Evolutionary conservation across 92 coral and sea anemone genomes (phyloP), one percentile per base, ranked within the genome.

Genomic region (Isaurus tuberculatus): DNA sequence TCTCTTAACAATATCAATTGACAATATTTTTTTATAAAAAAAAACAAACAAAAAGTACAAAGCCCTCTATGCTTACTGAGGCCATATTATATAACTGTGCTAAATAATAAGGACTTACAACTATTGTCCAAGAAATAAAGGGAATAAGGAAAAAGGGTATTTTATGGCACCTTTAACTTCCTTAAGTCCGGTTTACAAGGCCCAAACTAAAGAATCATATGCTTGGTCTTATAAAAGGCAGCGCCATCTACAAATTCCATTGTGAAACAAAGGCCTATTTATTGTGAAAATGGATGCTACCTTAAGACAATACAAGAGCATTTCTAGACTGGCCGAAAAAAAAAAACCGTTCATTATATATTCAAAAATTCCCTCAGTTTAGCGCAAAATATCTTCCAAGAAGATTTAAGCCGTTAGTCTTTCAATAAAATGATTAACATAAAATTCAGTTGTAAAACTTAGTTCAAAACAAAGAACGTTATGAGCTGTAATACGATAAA

Each of bases 401-500:
- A 19, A 15, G 5, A 17, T 42, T 44, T 22, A 26, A 72, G 1
- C 17, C 4, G 25, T 22, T 10, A 14, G 10, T 29, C 78, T 14
- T 34, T 13, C 33, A 20, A 22, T 43, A 44, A 29, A 5, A 7
- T 30, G 25, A 17, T 31, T 11, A 5, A 8, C 17, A n/a, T n/a
- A 46, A 55, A 20, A 26, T 25, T 72, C 4, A 46, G 8, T 15
- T 4, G 27, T 27, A 27, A 2, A 17, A 26, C 9, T 42, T 63
- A 63, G 34, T 2, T 19, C 8, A 43, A 25, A 77, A 77, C 82
- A 77, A 77, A 11, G 55, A 57, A 37, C 82, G 31, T 60, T 77
- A 77, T 22, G 58, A 31, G 49, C 5, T 58, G 82, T 77, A 77
- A 77, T 60, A 77, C 82, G 82, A 77, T 57, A 77, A 60, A 77